Percentiles rank a stretch among this genome's conserved stretches.
phyloP scores from a whole-genome alignment of 2,113 vertebrate species.

The Pterocles orientalis region DNA sequence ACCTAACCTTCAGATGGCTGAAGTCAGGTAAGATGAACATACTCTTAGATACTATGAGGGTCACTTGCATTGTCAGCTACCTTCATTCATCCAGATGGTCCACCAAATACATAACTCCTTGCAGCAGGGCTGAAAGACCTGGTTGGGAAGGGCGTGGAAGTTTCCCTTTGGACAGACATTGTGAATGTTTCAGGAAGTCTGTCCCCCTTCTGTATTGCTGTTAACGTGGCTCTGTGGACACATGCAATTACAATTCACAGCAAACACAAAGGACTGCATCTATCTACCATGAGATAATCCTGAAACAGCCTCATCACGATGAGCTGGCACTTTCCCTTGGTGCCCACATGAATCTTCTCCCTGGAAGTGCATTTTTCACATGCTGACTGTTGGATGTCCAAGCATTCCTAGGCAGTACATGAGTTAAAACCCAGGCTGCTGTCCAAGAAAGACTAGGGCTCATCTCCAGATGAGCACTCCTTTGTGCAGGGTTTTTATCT shows the following conservation, averaged over 20 bases:
- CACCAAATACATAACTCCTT: background rate
- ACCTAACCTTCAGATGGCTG: background rate
- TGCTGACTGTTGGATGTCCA: rapidly evolving
- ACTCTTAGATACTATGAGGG: background rate
- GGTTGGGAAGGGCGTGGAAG: background rate
- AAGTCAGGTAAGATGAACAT: background rate
- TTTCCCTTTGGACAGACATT: background rate
- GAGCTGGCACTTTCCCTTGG: background rate
- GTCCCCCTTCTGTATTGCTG: background rate
- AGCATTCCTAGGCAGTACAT: background rate
- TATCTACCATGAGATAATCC: background rate
- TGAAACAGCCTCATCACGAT: background rate
- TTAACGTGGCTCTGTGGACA: background rate
- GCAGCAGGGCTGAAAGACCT: background rate
- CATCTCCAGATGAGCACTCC: background rate
- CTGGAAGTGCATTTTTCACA: background rate
- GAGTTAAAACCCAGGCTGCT: background rate
- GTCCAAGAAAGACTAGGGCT: background rate
- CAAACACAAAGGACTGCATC: background rate
- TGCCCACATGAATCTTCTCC: background rate
- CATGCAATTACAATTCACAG: background rate
- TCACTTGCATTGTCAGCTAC: background rate
- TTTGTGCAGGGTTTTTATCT: background rate
- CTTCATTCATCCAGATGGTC: too few species aligned
- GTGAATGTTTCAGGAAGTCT: background rate